Base-by-base conservation (phyloP, 1,140 invertebrate genomes). In the Diabrotica virgifera region DNA sequence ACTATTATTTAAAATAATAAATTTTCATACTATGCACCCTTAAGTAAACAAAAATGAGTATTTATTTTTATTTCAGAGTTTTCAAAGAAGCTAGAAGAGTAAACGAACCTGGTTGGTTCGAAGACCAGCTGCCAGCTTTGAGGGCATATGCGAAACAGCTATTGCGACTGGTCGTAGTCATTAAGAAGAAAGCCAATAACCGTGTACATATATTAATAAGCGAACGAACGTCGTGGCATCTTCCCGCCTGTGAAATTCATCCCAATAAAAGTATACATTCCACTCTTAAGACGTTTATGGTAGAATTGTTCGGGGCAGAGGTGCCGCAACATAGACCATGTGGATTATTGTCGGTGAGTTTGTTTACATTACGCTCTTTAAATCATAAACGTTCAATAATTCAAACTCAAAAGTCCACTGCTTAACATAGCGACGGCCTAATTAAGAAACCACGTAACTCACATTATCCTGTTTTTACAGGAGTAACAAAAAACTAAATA, bases 201-300 rank as follows among this genome's bases (percentile, higher is more conserved):
- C 86, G 85, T 70, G 84, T 95, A 62, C 89, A 92, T 80, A 85
- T 96, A 13, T 79, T 96, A 52, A 80, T 95, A 24, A 93, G 91
- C 73, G 92, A 96, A 76, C 89, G 91, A 78, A 89, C 87, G 56
- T 83, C 85, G 52, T 85, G 89, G 71, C 92, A 95, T 82, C 85
- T 95, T 64, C 94, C 94, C 50, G 86, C 89, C 10, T 93, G 92
- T 74, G 93, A 96, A 81, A 89, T 97, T 64, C 91, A 95, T 81
- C 93, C 93, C 35, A 85, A 86, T 54, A 88, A 90, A 73, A 95
- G 90, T 81, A 75, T 96, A 24, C 91, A 96, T 81, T 92, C 91
- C 0, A 94, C 92, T 51, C 77, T 97, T 38, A 88, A 92, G 70
- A 92, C 89, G 77, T 96, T 93, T 78, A 94, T 96, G 91, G 89